Base-by-base conservation (phyloP, 2,113 vertebrate species). In the Tychaedon coryphoeus region DNA sequence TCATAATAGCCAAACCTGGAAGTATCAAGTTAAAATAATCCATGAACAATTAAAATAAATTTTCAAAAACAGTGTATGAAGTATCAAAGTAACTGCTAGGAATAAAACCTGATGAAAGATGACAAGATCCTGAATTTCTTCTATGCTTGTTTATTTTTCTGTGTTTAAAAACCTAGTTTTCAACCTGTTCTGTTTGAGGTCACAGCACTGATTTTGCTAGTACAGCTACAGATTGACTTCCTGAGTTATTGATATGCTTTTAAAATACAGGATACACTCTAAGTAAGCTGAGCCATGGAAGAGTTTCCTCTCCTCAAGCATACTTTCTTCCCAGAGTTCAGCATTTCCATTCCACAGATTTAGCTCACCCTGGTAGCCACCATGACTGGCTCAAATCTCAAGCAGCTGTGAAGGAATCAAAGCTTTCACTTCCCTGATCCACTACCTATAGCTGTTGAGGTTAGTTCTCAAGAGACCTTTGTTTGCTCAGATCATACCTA, bases 221-320 rank as follows among this genome's bases (percentile, higher is more conserved):
- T 60, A 84, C 47, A 62, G 74, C 42, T 90, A 90, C 33, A 66
- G 56, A 67, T 66, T 88, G n/a, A 34, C 29, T 71, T 53, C 16
- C 29, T 42, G 54, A 50, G 71, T 84, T 92, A 95, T 23, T 67
- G 43, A 90, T 86, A 90, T 28, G 26, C 40, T 94, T 96, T 93
- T 88, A 90, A 92, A 95, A 94, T 45, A 77, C 40, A 77, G 28
- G 47, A 53, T 51, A 56, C 26, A 53, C 8, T 65, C 40, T 62
- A 90, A 26, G 28, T 36, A 73, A 76, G 18, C 34, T 86, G 33
- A 94, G 28, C 26, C 53, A 54, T 74, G 51, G 60, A 88, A 62
- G 47, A 70, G 13, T 73, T 88, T 86, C 40, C 56, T 71, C 38
- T 83, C 33, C 47, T 82, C 53, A 92, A 90, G 31, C 50, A 34